phyloP scores from a whole-genome alignment of 2,797 vertebrate species.

The Pseudochirops corinnae region DNA sequence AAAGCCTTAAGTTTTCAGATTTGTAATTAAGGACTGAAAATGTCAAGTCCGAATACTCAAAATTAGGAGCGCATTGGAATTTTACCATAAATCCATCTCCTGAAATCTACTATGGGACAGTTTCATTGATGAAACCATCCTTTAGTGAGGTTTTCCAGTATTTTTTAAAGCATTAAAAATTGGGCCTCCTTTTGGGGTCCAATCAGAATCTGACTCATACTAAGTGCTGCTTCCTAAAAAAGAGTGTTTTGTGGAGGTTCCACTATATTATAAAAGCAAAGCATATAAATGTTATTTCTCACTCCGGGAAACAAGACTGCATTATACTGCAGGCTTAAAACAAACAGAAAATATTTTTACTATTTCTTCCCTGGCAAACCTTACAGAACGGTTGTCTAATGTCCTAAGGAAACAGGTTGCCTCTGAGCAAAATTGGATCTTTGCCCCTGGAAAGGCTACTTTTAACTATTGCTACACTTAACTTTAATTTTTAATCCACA shows the following conservation, averaged over 20 bases:
- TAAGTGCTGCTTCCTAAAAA: conserved; percentile 48
- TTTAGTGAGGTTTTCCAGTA: conserved; percentile 38
- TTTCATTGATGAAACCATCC: conserved; percentile 27
- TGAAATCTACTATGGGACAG: neutral
- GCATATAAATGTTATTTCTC: conserved; percentile 64
- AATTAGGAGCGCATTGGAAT: neutral
- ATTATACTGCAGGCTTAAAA: conserved; percentile 67
- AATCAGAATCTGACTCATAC: conserved; percentile 23
- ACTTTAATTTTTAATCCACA: conserved; percentile 71
- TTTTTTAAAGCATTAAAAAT: conserved; percentile 30
- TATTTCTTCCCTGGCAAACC: conserved; percentile 59
- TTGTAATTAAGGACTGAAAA: conserved; percentile 41
- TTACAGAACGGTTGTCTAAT: conserved; percentile 71
- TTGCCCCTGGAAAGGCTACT: conserved; percentile 71
- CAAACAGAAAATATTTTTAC: conserved; percentile 70
- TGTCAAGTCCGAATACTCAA: neutral
- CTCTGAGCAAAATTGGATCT: conserved; percentile 68
- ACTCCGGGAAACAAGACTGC: conserved; percentile 38
- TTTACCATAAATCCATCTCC: neutral
- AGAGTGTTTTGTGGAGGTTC: conserved; percentile 50
- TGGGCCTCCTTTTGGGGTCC: conserved; percentile 4
- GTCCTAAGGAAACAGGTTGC: conserved; percentile 72
- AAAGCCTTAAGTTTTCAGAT: conserved; percentile 64
- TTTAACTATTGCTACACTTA: conserved; percentile 71
- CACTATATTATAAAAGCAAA: conserved; percentile 60